Evolutionary conservation across 92 coral and sea anemone genomes (phyloP), one percentile per base, ranked within the genome.

Genomic region (Epizoanthus illoricatus): DNA sequence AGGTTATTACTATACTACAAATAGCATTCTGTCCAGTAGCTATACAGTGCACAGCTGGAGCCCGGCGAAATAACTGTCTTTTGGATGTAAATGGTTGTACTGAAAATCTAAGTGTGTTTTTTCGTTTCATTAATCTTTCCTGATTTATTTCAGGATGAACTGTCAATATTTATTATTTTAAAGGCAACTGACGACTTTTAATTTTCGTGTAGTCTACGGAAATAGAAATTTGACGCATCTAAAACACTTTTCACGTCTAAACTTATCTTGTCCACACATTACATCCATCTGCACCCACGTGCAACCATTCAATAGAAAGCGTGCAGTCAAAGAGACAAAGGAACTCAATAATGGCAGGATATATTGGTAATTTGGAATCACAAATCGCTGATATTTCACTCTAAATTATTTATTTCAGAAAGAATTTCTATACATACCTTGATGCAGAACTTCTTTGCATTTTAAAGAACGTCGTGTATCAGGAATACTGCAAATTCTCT

Each of bases 261-360:
- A 11, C 1, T 6, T 12, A 66, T 28, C 71, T 66, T 28, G 16
- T 42, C 71, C n/a, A 66, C 45, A 66, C 43, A 66, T 3, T 49
- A 49, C 15, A 7, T 19, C 12, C 40, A 23, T 52, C 15, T 60
- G 57, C 49, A 20, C 66, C 82, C 82, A 78, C 82, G 82, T 78
- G 82, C 71, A 39, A 41, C 15, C 45, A 41, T 78, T 78, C 82
- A 78, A 78, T 42, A 63, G 82, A 78, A 78, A 62, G 82, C 82
- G 82, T 78, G 82, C 71, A 43, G 59, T 74, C 40, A 49, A 21
- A 17, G 4, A 78, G 67, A 78, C 82, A 78, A 78, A 78, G 82
- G 61, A 78, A 71, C 10, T 18, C 1, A 68, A 15, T 68, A 68
- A 39, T 68, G 42, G 72, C 72, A 36, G 72, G 72, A 68, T 36